Percentiles rank a stretch among this genome's conserved stretches.
Evolutionary conservation across 30 jellyfish, hydroid and myxozoan genomes (phyloP).

Genomic region (Catostylus mosaicus): DNA sequence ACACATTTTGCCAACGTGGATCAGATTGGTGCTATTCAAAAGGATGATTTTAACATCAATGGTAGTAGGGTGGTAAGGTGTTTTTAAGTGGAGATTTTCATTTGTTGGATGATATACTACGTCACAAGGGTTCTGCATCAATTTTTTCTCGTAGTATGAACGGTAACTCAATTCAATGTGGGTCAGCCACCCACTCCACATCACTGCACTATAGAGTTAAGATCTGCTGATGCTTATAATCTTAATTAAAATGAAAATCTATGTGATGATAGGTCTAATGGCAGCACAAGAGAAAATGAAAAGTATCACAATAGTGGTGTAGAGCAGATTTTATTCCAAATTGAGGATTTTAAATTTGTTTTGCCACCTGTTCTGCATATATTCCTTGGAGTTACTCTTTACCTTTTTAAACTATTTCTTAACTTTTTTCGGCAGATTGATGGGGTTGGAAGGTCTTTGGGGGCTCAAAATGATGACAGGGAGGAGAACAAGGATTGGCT

Average conservation of each 20-base stretch:
- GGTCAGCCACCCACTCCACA: slow-evolving; percentile 32
- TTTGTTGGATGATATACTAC: slow-evolving; percentile 37
- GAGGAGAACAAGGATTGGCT: slow-evolving; percentile 31
- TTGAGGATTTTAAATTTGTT: slow-evolving; percentile 34
- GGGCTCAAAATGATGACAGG: neutral
- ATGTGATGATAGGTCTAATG: slow-evolving; percentile 51
- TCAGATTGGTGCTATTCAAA: slow-evolving; percentile 16
- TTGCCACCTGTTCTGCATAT: slow-evolving; percentile 48
- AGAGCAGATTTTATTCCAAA: slow-evolving; percentile 44
- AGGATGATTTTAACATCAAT: slow-evolving; percentile 32
- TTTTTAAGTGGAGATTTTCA: slow-evolving; percentile 44
- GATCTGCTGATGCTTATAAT: slow-evolving; percentile 42
- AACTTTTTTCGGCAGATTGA: slow-evolving; percentile 18
- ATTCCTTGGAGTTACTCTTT: slow-evolving; percentile 32
- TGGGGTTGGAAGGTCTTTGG: neutral
- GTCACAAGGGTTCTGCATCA: slow-evolving; percentile 53
- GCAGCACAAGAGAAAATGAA: slow-evolving; percentile 28
- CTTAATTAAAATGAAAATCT: slow-evolving; percentile 34
- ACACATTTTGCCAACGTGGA: too few relatives aligned
- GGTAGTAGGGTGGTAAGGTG: slow-evolving; percentile 14
- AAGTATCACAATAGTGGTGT: slow-evolving; percentile 41
- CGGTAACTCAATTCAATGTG: neutral
- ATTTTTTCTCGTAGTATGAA: slow-evolving; percentile 4
- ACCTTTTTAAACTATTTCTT: slow-evolving; percentile 4
- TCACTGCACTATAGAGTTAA: neutral